Base-by-base conservation (phyloP, 1,140 invertebrate genomes). In the Lordiphosa stackelbergi region DNA sequence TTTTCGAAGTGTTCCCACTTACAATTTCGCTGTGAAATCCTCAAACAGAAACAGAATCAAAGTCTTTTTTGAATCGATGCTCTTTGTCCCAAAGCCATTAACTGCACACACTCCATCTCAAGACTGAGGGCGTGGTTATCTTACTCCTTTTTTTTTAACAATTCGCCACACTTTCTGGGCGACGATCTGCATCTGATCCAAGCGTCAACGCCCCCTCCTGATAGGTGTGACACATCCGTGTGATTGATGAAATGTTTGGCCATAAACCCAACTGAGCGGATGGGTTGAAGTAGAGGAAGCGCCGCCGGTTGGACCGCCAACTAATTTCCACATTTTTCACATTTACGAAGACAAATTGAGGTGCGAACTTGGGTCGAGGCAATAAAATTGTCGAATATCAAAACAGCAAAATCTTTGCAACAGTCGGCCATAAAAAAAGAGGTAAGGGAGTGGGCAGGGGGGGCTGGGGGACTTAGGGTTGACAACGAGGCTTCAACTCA, bases 271-370 rank as follows among this genome's bases (percentile, higher is more conserved):
- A 28, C 34, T 38, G 42, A 69, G 45, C 13, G 41, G 13, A 34
- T 60, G 35, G 24, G 16, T 31, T 31, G 5, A 31, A 2, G 40
- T 13, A 24, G 31, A 22, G 36, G 38, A 12, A 10, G 31, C 13
- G 55, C 56, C 11, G 19, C 43, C 48, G 64, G 54, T 37, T 28
- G 69, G 69, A 58, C 62, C 66, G 56, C 63, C 65, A 86, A 73
- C 84, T 86, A 86, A 86, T 86, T 86, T 86, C 84, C 84, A 86
- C 84, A 86, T 84, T 86, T 86, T 86, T 86, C 84, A 81, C 84
- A 86, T 86, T 86, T 86, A 70, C 85, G 79, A 86, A 86, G 84
- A 86, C 84, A 86, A 86, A 86, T 86, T 86, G 84, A 86, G 84
- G 84, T 86, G 84, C 84, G 79, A 86, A 86, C 84, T 86, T 84